These are phyloP conservation scores for Tachystola acroxantha DNA, from an alignment of 2,888 invertebrate genomes.

Conservation along the genomic window DNA sequence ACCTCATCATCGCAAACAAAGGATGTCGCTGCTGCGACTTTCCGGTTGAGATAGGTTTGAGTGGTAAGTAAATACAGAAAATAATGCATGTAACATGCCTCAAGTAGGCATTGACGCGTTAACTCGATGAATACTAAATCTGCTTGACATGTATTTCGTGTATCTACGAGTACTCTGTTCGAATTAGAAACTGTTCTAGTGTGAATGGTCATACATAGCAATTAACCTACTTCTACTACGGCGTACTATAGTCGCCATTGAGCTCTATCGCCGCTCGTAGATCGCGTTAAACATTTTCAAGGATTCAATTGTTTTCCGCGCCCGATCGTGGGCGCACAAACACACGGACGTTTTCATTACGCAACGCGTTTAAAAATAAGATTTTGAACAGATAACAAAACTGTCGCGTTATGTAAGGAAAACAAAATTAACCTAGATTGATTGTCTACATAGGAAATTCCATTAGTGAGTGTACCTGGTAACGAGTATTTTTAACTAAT, in stretches of 20 bases:
- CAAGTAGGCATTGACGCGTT: too few relatives aligned
- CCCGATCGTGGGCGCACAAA: constrained; percentile 14
- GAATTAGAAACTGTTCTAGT: neutral
- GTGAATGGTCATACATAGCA: constrained; percentile 3
- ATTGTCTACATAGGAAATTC: constrained; percentile 13
- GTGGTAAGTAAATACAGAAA: too few relatives aligned
- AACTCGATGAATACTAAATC: too few relatives aligned
- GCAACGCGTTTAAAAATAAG: constrained; percentile 14
- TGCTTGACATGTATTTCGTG: neutral
- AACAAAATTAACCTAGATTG: neutral
- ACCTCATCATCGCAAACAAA: too few relatives aligned
- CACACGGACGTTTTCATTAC: constrained; percentile 20
- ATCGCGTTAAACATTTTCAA: constrained; percentile 27
- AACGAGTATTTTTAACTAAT: too few relatives aligned
- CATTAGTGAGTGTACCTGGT: too few relatives aligned
- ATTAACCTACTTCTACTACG: constrained; percentile 6
- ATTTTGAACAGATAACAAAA: constrained; percentile 6
- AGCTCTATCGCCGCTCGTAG: constrained; percentile 5
- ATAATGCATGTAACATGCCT: too few relatives aligned
- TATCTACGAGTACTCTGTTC: neutral
- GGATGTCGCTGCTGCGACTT: too few relatives aligned
- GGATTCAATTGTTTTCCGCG: constrained; percentile 37
- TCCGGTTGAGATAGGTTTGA: too few relatives aligned
- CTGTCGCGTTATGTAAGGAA: neutral
- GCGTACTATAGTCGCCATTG: constrained; percentile 5